Evolutionary conservation across 2,113 vertebrate genomes (phyloP).

Genomic region (Catharus bicknelli): DNA sequence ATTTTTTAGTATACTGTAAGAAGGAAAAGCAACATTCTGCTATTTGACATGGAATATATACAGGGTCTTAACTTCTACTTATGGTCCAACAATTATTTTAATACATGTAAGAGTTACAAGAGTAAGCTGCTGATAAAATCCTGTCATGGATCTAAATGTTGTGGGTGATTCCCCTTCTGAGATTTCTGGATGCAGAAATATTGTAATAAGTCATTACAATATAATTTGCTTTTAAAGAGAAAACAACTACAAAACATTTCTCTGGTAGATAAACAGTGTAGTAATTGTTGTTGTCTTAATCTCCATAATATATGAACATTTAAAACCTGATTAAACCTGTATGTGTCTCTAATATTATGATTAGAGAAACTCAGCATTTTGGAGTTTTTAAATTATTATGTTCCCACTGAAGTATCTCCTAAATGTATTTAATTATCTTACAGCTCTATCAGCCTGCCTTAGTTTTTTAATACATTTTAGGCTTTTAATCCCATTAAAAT

Average conservation of each 20-base stretch:
- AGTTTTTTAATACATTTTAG: not conserved
- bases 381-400: not conserved
- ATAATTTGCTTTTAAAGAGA: not conserved
- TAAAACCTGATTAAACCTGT: not conserved
- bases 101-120: constrained; percentile 35
- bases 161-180: not conserved
- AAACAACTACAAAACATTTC: not conserved
- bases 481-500: not conserved
- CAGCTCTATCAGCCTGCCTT: not conserved
- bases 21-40: not conserved
- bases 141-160: not conserved
- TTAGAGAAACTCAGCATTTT: not conserved
- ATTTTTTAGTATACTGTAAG: not conserved
- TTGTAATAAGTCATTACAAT: not conserved
- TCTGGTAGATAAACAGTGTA: not conserved
- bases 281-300: not conserved
- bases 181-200: not conserved
- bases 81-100: constrained; percentile 33
- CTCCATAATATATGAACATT: not conserved
- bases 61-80: constrained; percentile 27
- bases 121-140: constrained; percentile 36
- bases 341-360: not conserved
- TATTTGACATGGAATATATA: constrained; percentile 12
- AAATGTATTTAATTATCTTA: not conserved
- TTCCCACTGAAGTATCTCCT: not conserved